phyloP scores from a whole-genome alignment of 2,888 invertebrate genomes.

The Hemicrepidius hirtus region DNA sequence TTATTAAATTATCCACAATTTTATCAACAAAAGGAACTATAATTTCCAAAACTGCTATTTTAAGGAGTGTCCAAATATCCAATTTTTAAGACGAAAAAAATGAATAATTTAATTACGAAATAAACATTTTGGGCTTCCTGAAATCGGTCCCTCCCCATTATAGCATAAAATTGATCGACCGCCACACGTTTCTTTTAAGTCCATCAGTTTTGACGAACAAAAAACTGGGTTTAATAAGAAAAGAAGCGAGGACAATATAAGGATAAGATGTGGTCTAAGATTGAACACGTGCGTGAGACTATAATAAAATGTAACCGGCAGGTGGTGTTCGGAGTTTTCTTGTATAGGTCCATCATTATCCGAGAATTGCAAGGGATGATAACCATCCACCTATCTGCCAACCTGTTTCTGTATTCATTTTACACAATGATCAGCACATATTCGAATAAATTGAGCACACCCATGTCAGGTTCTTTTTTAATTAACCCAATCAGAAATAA shows the following conservation, averaged over 20 bases:
- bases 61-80: constrained; percentile 21
- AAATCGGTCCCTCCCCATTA: background rate
- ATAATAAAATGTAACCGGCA: constrained; percentile 52
- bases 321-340: constrained; percentile 51
- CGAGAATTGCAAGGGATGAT: constrained; percentile 49
- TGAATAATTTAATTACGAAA: constrained; percentile 16
- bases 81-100: background rate
- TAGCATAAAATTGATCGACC: constrained; percentile 7
- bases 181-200: constrained; percentile 3
- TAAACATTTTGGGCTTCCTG: background rate
- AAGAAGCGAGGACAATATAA: constrained; percentile 34
- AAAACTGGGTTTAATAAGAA: constrained; percentile 35
- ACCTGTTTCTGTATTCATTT: constrained; percentile 45
- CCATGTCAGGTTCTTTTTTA: background rate
- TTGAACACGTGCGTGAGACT: constrained; percentile 51
- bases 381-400: constrained; percentile 39
- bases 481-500: background rate
- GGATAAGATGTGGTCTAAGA: constrained; percentile 42
- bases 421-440: constrained; percentile 44
- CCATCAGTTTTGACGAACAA: constrained; percentile 16
- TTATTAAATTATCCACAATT: too few species aligned
- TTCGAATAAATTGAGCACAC: constrained; percentile 12
- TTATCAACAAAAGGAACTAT: too few species aligned
- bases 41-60: background rate
- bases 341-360: constrained; percentile 52